A percentile compares a stretch with the other conserved stretches of the same genome.
Conservation (phyloP, 2,888 invertebrate species). For the Lottia gigantea region DNA sequence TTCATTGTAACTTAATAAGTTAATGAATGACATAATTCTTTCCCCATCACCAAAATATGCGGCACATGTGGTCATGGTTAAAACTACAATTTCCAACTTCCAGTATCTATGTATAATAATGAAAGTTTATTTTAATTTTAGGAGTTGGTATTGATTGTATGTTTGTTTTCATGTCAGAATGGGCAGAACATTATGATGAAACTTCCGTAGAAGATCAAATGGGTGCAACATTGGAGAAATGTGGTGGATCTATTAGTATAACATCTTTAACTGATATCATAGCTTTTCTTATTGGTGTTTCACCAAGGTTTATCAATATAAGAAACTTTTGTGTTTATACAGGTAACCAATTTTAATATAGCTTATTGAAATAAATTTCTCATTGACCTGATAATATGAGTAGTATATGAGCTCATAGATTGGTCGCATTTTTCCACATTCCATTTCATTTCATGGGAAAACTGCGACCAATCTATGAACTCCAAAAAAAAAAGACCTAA, state of each 20-base stretch:
- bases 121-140: constrained; percentile 9
- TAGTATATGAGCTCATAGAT: no score
- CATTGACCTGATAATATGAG: no score
- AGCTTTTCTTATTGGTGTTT: constrained; percentile 39
- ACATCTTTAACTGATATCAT: constrained; percentile 42
- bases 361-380: no score
- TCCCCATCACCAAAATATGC: no score
- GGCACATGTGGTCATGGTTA: no score
- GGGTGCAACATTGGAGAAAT: constrained; percentile 33
- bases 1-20: no score
- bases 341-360: constrained; percentile 26
- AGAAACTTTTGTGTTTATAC: constrained; percentile 44
- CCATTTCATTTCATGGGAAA: no score
- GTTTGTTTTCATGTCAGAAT: constrained; percentile 43
- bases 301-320: constrained; percentile 39
- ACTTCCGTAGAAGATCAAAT: constrained; percentile 29
- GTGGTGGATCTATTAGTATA: constrained; percentile 43
- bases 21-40: no score
- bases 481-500: no score
- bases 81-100: no score
- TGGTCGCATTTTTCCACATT: no score
- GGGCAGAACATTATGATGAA: constrained; percentile 27
- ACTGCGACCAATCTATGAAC: no score
- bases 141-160: constrained; percentile 47
- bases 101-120: not conserved